Evolutionary conservation across 1,140 invertebrate genomes (phyloP).

Genomic region (Gonatopus flavifemur): DNA sequence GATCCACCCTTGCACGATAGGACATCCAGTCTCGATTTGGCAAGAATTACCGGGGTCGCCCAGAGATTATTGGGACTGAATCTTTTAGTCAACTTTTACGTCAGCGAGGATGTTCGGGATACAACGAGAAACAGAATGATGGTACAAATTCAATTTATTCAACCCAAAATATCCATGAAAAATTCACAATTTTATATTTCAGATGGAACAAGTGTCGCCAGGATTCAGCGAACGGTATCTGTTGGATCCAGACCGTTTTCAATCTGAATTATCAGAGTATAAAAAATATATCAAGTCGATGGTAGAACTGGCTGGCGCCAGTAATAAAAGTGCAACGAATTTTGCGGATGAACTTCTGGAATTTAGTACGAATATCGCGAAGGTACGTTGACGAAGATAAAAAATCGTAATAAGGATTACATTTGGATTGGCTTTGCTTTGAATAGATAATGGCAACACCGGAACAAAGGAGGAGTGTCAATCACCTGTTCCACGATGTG

Average conservation of each 20-base stretch:
- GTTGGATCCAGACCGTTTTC: conserved; percentile 62
- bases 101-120: conserved; percentile 67
- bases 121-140: conserved; percentile 66
- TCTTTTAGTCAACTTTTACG: conserved; percentile 65
- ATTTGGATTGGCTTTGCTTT: not conserved
- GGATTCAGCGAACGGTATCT: conserved; percentile 69
- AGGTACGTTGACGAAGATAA: conserved; percentile 46
- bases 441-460: conserved; percentile 75
- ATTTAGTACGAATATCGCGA: conserved; percentile 71
- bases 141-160: conserved; percentile 49
- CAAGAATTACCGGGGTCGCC: conserved; percentile 54
- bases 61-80: conserved; percentile 63
- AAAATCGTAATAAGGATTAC: not conserved
- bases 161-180: not conserved
- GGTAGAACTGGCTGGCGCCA: conserved; percentile 54
- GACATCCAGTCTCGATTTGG: conserved; percentile 53
- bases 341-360: conserved; percentile 70
- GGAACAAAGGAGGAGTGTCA: conserved; percentile 69
- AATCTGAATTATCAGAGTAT: conserved; percentile 64
- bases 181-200: conserved; percentile 15
- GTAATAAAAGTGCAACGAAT: conserved; percentile 50
- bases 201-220: conserved; percentile 70
- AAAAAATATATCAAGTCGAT: conserved; percentile 64
- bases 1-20: conserved; percentile 50
- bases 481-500: conserved; percentile 74